Evolutionary conservation across 2,113 vertebrate species (phyloP), one percentile per base, ranked within the genome.

Genomic region (Merops nubicus): DNA sequence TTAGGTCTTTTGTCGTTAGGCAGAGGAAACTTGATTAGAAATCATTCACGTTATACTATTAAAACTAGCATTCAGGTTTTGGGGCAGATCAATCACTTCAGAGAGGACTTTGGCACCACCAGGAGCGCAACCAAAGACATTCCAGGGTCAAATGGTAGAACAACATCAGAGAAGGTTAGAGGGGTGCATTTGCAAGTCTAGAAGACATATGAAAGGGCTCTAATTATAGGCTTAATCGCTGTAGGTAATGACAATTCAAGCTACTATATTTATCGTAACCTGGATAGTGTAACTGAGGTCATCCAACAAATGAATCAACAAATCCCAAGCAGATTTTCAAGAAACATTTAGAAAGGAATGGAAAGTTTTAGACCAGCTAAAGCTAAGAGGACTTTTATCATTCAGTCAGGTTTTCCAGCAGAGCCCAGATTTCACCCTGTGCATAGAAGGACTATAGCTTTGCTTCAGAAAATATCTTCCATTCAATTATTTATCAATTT

Each of bases 151-250:
- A 78, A 94, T 85, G 89, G 67, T 95, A 96, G 79, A 93, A 84
- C 85, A 70, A 75, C 79, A 91, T 74, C n/a, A 34, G 63, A 63
- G 65, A 96, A 96, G 89, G 95, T 92, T 70, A 94, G 84, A 96
- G 68, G 86, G 34, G 51, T 74, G 63, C 18, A 80, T 94, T 83
- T 88, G 80, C 90, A 96, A 96, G 94, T 96, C 95, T 97, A 94
- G 93, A 92, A 77, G 89, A 93, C 75, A 28, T 63, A n/a, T 88
- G 78, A 95, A 97, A 88, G 95, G 82, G 91, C 95, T 77, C 62
- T 88, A 96, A 96, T 96, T 96, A 96, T 91, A 93, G 92, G 34
- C 89, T 96, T 96, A 96, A 73, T 93, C 8, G 25, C 85, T 91
- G 33, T 82, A 28, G 60, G 54, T 96, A 94, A 95, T 96, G 82